Evolutionary conservation across 2,113 vertebrate species (phyloP).

Genomic region (Crotalus helleri): DNA sequence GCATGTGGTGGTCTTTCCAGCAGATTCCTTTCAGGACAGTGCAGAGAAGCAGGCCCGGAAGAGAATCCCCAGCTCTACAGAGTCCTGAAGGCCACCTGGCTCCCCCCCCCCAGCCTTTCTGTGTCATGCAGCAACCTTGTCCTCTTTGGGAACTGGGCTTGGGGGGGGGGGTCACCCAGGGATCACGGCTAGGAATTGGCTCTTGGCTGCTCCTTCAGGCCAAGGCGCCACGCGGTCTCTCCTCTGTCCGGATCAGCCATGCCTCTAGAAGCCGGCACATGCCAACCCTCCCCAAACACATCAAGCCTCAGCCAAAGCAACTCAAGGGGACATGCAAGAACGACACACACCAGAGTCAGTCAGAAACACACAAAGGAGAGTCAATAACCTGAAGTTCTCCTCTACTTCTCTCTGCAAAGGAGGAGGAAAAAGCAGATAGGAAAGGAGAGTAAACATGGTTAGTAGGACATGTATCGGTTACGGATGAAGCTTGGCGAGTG

Average conservation of each 20-base stretch:
- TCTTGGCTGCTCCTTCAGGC: conserved; percentile 16
- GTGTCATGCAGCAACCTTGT: rapidly evolving
- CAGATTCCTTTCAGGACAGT: neutral
- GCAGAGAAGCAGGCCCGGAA: neutral
- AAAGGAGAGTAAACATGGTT: conserved; percentile 56
- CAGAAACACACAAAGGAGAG: conserved; percentile 55
- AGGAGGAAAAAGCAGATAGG: conserved; percentile 42
- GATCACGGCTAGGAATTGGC: neutral
- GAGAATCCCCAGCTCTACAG: neutral
- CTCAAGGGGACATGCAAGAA: conserved; percentile 49
- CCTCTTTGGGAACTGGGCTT: neutral
- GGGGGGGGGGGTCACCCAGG: no score
- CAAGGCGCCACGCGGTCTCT: conserved; percentile 62
- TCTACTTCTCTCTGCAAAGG: conserved; percentile 81
- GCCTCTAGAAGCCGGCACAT: conserved; percentile 47
- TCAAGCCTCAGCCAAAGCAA: neutral
- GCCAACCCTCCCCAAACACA: conserved; percentile 44
- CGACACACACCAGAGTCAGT: conserved; percentile 29
- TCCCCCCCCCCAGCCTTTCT: neutral
- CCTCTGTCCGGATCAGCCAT: conserved; percentile 28
- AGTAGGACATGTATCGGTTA: conserved; percentile 53
- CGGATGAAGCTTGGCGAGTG: neutral
- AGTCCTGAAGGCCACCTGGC: neutral
- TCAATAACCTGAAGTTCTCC: conserved; percentile 86
- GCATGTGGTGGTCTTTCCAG: neutral